Evolutionary conservation across 2,113 vertebrate species (phyloP), one percentile per base, ranked within the genome.

Genomic region (Sus scrofa): DNA sequence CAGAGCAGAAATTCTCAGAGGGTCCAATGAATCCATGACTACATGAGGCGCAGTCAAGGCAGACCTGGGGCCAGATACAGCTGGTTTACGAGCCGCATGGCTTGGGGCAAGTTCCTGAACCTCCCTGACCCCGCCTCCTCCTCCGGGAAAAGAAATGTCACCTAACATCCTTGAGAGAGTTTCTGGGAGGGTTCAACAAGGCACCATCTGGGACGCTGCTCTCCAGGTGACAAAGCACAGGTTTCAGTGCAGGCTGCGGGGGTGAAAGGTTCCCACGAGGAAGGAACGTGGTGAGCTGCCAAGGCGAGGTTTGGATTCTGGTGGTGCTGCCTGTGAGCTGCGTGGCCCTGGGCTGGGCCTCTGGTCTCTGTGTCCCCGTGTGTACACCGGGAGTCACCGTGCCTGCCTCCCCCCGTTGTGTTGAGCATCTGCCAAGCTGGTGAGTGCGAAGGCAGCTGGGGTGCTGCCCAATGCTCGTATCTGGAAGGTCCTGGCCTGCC

Each of bases 381-480:
- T 13, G 56, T 11, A 44, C 18, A 32, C 15, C 4, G 14, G 68
- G 32, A n/a, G 13, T 78, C 27, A 50, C 22, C 5, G 37, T 20
- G 20, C 67, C 77, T 7, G 11, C 19, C 14, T 27, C 12, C 54
- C 54, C 58, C 37, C 0, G 3, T 15, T 10, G 30, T 19, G 30
- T 1, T 5, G 8, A 37, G 39, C 32, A 20, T 24, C 20, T 26
- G 94, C 13, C 15, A 32, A 78, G 52, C 32, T 37, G 26, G 14
- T 54, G 52, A 37, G 60, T 3, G 0, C 37, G 58, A 13, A 77
- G 70, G 52, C 65, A 50, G 37, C 52, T 30, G n/a, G 34, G 39
- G 14, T 15, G 26, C 39, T 13, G 63, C 56, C 54, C 16, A 8
- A 3, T 0, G 3, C 62, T 30, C 18, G 19, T 18, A 70, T 4